phyloP scores from a whole-genome alignment of 1,140 invertebrate species.

The Drosophila eugracilis region DNA sequence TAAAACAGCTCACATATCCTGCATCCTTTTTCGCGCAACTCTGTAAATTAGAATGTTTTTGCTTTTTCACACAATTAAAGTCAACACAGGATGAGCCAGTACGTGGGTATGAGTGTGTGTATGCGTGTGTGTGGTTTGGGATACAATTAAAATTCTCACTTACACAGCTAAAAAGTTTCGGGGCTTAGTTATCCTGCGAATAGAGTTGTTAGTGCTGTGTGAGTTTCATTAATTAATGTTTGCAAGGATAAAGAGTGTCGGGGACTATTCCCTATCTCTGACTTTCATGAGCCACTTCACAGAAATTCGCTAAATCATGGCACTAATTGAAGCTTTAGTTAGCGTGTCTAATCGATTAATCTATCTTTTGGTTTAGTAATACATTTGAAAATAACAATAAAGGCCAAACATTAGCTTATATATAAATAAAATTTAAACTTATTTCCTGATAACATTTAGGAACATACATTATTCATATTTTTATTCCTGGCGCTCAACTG shows the following conservation, averaged over 20 bases:
- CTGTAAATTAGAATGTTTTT: constrained; percentile 82
- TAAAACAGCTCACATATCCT: constrained; percentile 56
- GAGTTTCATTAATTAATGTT: constrained; percentile 63
- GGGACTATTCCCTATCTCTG: constrained; percentile 25
- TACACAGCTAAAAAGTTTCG: constrained; percentile 45
- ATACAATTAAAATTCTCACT: constrained; percentile 70
- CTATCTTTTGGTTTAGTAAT: no score
- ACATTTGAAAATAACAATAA: neutral
- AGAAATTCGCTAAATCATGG: constrained; percentile 59
- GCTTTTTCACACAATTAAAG: constrained; percentile 83
- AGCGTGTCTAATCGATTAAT: neutral
- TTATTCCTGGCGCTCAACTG: constrained; percentile 26
- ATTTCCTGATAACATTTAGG: neutral
- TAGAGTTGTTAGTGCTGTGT: constrained; percentile 23
- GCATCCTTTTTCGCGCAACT: constrained; percentile 58
- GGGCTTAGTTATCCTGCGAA: constrained; percentile 27
- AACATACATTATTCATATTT: constrained; percentile 11
- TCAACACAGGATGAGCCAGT: constrained; percentile 49
- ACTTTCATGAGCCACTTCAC: constrained; percentile 56
- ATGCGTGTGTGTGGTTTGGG: constrained; percentile 4
- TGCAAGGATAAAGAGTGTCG: constrained; percentile 11
- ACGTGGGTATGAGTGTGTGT: neutral
- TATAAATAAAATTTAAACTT: constrained; percentile 28
- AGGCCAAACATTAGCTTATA: neutral
- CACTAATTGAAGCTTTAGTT: constrained; percentile 40